Evolutionary conservation across 2,113 vertebrate species (phyloP), one percentile per base, ranked within the genome.

Genomic region (Mastomys coucha): DNA sequence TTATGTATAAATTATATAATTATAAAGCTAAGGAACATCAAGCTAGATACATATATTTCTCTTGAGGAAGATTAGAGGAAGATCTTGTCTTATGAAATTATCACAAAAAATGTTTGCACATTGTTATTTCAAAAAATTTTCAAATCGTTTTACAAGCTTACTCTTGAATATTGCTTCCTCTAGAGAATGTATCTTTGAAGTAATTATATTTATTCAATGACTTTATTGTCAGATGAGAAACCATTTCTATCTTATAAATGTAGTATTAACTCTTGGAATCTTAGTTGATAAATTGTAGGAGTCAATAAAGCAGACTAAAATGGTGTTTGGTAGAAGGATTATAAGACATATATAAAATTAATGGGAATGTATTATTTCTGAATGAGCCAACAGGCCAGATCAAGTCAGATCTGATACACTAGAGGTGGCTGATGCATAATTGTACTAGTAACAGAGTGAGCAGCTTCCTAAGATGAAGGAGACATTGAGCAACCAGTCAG

Each of bases 1-100:
- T 60, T 95, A 80, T 70, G 24, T 89, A 19, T 80, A 75, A 53
- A 26, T 81, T 91, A 85, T 65, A 70, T 89, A 42, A 93, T 63
- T 75, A 86, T 33, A 2, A 89, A 95, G n/a, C 31, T 78, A 76
- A 33, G 84, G 28, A 33, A 31, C 17, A 94, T 60, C 33, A 86
- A 70, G 5, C 13, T 91, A 42, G 88, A 22, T 89, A 5, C n/a
- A 31, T 70, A 63, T 8, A 49, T 51, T 88, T 16, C 51, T 72
- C 2, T 85, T 93, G 65, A 65, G 69, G 11, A 69, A 86, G 42
- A 76, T 20, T 49, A 36, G 89, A 75, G 13, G 10, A 73, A 91
- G 60, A 69, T 4, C 0, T 63, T 75, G 93, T 94, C 9, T 89
- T 73, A 75, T 1, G 31, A 91, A 93, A 88, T 69, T 67, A 36